Conservation (phyloP, 2,888 invertebrate genomes). For the Cepaea hortensis region DNA sequence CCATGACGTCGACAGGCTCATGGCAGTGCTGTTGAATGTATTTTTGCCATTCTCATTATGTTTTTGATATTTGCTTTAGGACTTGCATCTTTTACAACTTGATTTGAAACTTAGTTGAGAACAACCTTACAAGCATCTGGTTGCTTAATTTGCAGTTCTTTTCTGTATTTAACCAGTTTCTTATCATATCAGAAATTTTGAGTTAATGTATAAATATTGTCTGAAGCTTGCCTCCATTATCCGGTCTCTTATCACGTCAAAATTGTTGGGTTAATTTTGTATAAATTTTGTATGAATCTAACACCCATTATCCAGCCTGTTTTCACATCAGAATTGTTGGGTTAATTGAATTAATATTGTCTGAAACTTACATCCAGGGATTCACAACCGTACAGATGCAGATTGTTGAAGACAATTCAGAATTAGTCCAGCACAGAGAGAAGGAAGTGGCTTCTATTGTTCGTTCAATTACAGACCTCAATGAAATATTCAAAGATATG, state of each 20-base stretch:
- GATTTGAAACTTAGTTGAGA: not conserved
- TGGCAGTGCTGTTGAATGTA: too few relatives aligned
- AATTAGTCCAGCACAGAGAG: constrained; percentile 71
- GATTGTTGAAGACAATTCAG: constrained; percentile 83
- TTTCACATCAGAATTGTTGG: not conserved
- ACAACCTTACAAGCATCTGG: too few relatives aligned
- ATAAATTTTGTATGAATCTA: not conserved
- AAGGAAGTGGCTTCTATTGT: constrained; percentile 94
- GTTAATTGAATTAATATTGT: not conserved
- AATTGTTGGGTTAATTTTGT: not conserved
- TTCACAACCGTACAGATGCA: constrained; percentile 83
- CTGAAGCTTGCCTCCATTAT: constrained; percentile 56
- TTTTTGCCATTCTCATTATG: too few relatives aligned
- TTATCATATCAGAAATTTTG: not conserved
- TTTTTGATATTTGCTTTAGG: too few relatives aligned
- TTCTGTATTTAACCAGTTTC: too few relatives aligned
- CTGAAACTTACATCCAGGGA: constrained; percentile 67
- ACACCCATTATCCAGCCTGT: constrained; percentile 55
- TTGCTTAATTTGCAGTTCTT: too few relatives aligned
- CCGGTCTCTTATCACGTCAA: too few relatives aligned
- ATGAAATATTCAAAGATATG: constrained; percentile 91
- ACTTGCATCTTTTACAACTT: too few relatives aligned
- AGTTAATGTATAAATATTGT: not conserved
- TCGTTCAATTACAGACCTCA: constrained; percentile 89
- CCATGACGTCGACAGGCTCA: too few relatives aligned